A percentile compares a stretch with the other conserved stretches of the same genome.
Conservation (phyloP, 2,113 vertebrate genomes). For the Dolichallabes microphthalmus region DNA sequence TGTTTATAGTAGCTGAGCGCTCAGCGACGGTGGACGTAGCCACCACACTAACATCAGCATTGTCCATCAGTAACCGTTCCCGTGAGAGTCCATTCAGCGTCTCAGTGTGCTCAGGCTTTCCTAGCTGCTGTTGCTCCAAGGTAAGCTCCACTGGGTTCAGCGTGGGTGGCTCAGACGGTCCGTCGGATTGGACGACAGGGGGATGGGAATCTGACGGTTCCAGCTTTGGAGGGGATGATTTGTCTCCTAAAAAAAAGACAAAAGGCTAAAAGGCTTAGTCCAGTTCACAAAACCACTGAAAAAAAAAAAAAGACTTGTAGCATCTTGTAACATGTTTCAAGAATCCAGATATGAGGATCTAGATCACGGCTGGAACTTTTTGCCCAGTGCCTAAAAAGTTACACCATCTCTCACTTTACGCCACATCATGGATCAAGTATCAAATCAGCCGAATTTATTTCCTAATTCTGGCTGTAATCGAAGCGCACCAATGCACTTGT, state of each 20-base stretch:
- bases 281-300: not conserved
- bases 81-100: slow-evolving; percentile 84
- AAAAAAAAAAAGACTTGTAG: slow-evolving; percentile 1
- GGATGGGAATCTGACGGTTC: slow-evolving; percentile 93
- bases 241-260: slow-evolving; percentile 85
- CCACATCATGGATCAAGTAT: not conserved
- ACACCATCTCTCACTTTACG: not conserved
- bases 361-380: not conserved
- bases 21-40: slow-evolving; percentile 84
- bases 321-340: not conserved
- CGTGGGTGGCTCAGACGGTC: slow-evolving; percentile 91
- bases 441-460: not conserved
- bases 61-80: slow-evolving; percentile 73
- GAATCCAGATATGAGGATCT: not conserved
- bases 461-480: not conserved
- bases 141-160: slow-evolving; percentile 90
- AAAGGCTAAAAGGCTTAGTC: not conserved
- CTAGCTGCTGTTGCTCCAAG: slow-evolving; percentile 79
- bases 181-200: slow-evolving; percentile 85
- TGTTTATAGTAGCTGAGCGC: slow-evolving; percentile 83
- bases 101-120: slow-evolving; percentile 79
- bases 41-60: slow-evolving; percentile 83
- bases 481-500: not conserved
- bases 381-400: not conserved
- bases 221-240: slow-evolving; percentile 94